Conservation (phyloP, 2,797 vertebrate species). For the Sebastolobus alascanus region DNA sequence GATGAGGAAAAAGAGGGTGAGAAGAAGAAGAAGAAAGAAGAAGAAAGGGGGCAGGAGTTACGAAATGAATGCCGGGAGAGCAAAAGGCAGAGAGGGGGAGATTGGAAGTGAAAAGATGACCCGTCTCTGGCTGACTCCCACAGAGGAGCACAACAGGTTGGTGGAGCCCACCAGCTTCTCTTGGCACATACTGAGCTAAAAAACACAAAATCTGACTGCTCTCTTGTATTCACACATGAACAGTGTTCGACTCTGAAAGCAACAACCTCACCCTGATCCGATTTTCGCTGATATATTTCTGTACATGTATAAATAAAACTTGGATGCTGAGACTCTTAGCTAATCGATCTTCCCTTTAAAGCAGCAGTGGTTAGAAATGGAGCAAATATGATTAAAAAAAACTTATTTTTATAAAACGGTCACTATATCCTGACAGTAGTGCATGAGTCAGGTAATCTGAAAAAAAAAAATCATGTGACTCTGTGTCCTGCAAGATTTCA, state of each 20-base stretch:
- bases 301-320: constrained; percentile 30
- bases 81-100: constrained; percentile 41
- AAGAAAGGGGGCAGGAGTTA: constrained; percentile 31
- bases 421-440: no score
- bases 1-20: constrained; percentile 43
- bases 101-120: constrained; percentile 58
- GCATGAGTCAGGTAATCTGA: no score
- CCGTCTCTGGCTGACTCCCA: constrained; percentile 63
- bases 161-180: constrained; percentile 62
- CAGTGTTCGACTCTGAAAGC: constrained; percentile 23
- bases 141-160: constrained; percentile 76
- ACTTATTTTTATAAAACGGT: no score
- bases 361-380: no score
- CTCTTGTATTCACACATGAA: constrained; percentile 44
- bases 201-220: constrained; percentile 47
- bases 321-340: neutral
- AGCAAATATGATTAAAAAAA: no score
- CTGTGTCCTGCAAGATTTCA: no score
- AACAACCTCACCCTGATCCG: constrained; percentile 31
- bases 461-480: no score
- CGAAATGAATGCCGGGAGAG: constrained; percentile 54
- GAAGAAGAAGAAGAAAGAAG: constrained; percentile 33
- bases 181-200: constrained; percentile 43
- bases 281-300: constrained; percentile 33
- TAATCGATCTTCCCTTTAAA: neutral